Conservation (phyloP, 2,113 vertebrate genomes). For the Ochotona princeps region DNA sequence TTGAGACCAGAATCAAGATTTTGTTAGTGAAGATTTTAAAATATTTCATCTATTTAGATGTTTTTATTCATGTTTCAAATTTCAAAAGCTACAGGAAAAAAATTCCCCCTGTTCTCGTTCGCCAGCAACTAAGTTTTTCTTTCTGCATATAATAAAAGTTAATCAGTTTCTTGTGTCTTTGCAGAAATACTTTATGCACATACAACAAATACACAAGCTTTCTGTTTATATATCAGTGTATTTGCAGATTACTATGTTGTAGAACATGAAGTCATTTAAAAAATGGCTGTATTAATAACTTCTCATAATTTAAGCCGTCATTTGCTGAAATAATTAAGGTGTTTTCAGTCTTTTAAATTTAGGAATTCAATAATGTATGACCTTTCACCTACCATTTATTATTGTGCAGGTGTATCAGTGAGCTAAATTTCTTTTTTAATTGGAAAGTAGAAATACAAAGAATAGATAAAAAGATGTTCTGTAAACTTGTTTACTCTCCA, state of each 20-base stretch:
- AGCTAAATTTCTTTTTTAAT: constrained; percentile 17
- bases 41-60: neutral
- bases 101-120: neutral
- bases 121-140: neutral
- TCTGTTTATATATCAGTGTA: neutral
- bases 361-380: neutral
- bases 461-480: too few relatives aligned
- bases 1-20: neutral
- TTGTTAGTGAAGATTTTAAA: constrained; percentile 10
- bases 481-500: too few relatives aligned
- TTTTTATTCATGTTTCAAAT: constrained; percentile 56
- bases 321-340: constrained; percentile 26
- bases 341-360: constrained; percentile 28
- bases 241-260: neutral
- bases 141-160: neutral
- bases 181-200: constrained; percentile 27
- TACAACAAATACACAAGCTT: neutral
- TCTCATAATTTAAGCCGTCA: constrained; percentile 32
- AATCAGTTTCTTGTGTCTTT: constrained; percentile 51
- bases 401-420: neutral
- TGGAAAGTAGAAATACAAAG: too few relatives aligned
- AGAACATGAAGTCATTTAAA: constrained; percentile 1
- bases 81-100: neutral
- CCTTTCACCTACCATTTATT: neutral
- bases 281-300: constrained; percentile 5